A percentile compares a stretch with the other conserved stretches of the same genome.
Evolutionary conservation across 30 jellyfish, hydroid and myxozoan genomes (phyloP).

Genomic region (Cassiopea andromeda): DNA sequence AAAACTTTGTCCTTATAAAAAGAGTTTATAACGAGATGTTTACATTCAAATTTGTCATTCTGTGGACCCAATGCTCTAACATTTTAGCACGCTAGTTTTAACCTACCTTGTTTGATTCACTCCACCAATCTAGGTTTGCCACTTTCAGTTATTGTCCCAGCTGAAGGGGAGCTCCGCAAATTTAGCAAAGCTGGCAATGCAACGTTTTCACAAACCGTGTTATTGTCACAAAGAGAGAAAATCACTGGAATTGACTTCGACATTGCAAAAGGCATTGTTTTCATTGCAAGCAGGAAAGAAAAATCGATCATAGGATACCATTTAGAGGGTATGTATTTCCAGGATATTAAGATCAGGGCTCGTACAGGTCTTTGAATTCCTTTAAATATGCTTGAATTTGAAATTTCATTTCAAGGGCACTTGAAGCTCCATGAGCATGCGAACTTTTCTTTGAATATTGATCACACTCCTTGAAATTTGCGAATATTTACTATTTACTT

Average conservation of each 20-base stretch:
- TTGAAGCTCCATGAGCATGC: no score
- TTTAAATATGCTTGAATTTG: no score
- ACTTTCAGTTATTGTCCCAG: slow-evolving; percentile 7
- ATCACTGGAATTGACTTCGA: slow-evolving; percentile 38
- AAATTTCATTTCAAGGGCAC: no score
- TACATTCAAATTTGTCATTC: neutral
- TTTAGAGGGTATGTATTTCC: slow-evolving; percentile 71
- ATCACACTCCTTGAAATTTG: no score
- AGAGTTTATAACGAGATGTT: no score
- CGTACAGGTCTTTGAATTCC: no score
- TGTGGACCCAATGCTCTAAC: neutral
- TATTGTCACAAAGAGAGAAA: neutral
- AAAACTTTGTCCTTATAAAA: no score
- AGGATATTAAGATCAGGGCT: no score
- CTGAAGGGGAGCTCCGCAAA: slow-evolving; percentile 12
- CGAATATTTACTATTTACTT: no score
- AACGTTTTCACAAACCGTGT: slow-evolving; percentile 20
- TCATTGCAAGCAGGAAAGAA: slow-evolving; percentile 40
- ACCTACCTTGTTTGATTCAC: neutral
- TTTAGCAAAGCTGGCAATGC: neutral
- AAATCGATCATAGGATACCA: slow-evolving; percentile 56
- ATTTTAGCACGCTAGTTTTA: neutral
- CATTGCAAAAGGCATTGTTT: slow-evolving; percentile 8
- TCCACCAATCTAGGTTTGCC: neutral
- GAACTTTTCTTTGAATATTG: no score